A percentile compares a stretch with the other conserved stretches of the same genome.
Evolutionary conservation across 2,113 vertebrate genomes (phyloP).

Genomic region (Asarcornis scutulata): DNA sequence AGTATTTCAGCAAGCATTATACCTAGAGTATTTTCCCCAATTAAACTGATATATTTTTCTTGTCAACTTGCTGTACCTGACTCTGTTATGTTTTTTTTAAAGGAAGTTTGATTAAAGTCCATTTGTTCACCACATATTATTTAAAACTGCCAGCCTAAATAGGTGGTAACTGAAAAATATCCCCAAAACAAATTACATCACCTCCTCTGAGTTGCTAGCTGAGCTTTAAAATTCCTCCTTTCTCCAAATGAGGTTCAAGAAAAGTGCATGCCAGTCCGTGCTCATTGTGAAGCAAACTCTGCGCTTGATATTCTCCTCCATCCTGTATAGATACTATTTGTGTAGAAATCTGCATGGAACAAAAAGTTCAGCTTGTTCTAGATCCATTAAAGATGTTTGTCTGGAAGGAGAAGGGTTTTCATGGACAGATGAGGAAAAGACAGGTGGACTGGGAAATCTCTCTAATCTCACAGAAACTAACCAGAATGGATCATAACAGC

Average conservation of each 20-base stretch:
- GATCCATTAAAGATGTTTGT: background rate
- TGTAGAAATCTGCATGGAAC: background rate
- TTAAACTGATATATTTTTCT: conserved; percentile 37
- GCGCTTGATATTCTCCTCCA: accelerated
- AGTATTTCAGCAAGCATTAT: background rate
- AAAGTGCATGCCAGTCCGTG: conserved; percentile 33
- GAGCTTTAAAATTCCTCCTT: conserved; percentile 54
- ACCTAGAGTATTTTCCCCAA: background rate
- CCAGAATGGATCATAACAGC: background rate
- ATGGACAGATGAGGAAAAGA: background rate
- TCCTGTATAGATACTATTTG: background rate
- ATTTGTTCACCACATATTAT: conserved; percentile 61
- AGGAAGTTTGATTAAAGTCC: conserved; percentile 58
- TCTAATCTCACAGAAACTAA: background rate
- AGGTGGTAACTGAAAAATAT: conserved; percentile 70
- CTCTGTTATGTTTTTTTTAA: conserved; percentile 42
- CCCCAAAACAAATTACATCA: conserved; percentile 71
- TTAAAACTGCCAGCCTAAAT: conserved; percentile 68
- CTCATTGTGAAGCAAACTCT: background rate
- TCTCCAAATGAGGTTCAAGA: conserved; percentile 36
- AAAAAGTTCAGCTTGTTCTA: background rate
- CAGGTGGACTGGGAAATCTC: background rate
- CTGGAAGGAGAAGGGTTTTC: background rate
- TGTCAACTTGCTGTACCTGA: conserved; percentile 43
- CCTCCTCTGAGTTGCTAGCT: conserved; percentile 34